A percentile compares a stretch with the other conserved stretches of the same genome.
Conservation (phyloP, 2,797 vertebrate species). For the Brachyrhaphis roseni region DNA sequence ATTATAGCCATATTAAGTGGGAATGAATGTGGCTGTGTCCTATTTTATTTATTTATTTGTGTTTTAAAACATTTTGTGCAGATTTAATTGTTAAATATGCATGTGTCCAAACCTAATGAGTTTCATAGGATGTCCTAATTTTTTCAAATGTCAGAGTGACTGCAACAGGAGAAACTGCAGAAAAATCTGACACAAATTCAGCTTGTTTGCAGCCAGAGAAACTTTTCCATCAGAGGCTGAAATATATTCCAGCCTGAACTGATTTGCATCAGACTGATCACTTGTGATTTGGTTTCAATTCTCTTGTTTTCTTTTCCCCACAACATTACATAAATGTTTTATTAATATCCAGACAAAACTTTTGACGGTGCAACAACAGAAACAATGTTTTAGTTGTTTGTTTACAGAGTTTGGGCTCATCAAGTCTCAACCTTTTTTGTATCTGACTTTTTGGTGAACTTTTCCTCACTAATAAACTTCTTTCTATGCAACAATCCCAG, state of each 20-base stretch:
- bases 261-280: constrained; percentile 4
- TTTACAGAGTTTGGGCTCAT: not conserved
- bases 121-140: not conserved
- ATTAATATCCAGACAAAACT: not conserved
- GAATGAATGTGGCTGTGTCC: not conserved
- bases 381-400: not conserved
- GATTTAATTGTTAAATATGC: not conserved
- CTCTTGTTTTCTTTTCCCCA: not conserved
- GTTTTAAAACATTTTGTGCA: not conserved
- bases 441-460: not conserved
- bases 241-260: not conserved
- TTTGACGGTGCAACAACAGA: not conserved
- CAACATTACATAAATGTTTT: constrained; percentile 2
- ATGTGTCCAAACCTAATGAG: not conserved
- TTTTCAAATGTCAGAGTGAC: not conserved
- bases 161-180: not conserved
- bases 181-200: constrained; percentile 1
- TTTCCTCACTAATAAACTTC: not conserved
- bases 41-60: not conserved
- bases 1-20: not conserved
- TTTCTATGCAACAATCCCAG: not conserved
- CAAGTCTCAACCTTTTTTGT: not conserved
- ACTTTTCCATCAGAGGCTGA: not conserved
- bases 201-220: not conserved
- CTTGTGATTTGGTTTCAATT: constrained; percentile 1